Percentiles rank a stretch among this genome's conserved stretches.
phyloP scores from a whole-genome alignment of 2,113 vertebrate genomes.

The Mastomys coucha region DNA sequence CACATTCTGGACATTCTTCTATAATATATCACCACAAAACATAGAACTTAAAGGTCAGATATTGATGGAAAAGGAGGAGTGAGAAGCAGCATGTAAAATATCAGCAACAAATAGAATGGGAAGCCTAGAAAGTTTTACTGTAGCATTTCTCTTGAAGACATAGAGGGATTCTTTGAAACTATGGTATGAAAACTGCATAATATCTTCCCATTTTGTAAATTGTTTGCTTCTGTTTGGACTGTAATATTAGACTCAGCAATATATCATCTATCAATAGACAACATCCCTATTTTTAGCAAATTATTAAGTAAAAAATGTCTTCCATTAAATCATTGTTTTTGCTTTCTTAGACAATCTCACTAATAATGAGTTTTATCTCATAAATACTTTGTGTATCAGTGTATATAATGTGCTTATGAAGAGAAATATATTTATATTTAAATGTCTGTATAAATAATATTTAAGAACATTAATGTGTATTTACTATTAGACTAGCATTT shows the following conservation, averaged over 20 bases:
- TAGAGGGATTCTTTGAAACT: neutral
- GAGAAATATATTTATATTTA: neutral
- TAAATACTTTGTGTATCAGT: neutral
- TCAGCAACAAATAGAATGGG: neutral
- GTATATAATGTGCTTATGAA: neutral
- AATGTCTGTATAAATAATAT: neutral
- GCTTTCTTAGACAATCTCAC: neutral
- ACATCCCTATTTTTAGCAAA: too few species aligned
- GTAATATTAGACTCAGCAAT: neutral
- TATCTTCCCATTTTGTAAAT: neutral
- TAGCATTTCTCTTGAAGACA: neutral
- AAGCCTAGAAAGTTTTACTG: neutral
- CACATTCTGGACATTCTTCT: neutral
- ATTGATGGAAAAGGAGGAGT: neutral
- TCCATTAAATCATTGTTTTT: neutral
- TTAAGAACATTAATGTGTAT: neutral
- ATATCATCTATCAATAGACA: too few species aligned
- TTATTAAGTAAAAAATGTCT: neutral
- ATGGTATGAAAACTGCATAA: neutral
- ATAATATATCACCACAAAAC: neutral
- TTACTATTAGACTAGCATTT: neutral
- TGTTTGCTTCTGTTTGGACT: neutral
- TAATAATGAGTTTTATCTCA: neutral
- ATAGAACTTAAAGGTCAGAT: neutral
- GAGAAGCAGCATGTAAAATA: neutral